These are phyloP conservation scores for Hyposmocoma kahamanoa DNA, from an alignment of 1,140 invertebrate genomes.

Conservation along the genomic window DNA sequence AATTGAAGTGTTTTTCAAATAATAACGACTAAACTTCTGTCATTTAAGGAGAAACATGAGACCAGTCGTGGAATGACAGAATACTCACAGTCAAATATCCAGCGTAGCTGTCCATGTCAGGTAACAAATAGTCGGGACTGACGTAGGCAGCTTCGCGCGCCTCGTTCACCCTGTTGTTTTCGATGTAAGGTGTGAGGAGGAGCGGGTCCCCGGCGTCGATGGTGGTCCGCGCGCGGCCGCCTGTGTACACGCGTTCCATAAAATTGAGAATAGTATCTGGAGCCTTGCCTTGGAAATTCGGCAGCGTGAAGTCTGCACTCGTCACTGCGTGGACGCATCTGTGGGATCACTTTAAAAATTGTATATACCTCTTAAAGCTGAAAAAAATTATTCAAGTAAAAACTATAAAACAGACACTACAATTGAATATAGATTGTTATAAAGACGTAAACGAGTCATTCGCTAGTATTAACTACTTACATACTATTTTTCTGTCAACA, in stretches of 20 bases:
- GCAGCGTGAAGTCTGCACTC: constrained; percentile 32
- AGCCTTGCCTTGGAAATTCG: constrained; percentile 52
- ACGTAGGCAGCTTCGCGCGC: constrained; percentile 56
- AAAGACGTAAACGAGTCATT: too few relatives aligned
- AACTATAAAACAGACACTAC: too few relatives aligned
- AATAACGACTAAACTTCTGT: too few relatives aligned
- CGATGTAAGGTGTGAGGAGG: constrained; percentile 52
- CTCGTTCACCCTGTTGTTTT: constrained; percentile 49
- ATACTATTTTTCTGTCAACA: too few relatives aligned
- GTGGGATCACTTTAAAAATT: constrained; percentile 1
- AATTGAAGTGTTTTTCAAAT: too few relatives aligned
- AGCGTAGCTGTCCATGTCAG: constrained; percentile 59
- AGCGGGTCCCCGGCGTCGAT: constrained; percentile 50
- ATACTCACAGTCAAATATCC: constrained; percentile 63
- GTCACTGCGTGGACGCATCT: constrained; percentile 29
- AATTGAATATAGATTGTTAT: too few relatives aligned
- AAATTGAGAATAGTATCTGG: constrained; percentile 55
- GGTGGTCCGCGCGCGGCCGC: constrained; percentile 22
- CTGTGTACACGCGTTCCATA: constrained; percentile 51
- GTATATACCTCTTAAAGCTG: too few relatives aligned
- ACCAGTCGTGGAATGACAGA: too few relatives aligned
- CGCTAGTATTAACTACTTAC: too few relatives aligned
- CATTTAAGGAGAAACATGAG: too few relatives aligned
- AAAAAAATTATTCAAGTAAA: too few relatives aligned
- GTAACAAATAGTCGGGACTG: constrained; percentile 45